Evolutionary conservation across 2,888 invertebrate species (phyloP).

Genomic region (Osedax fenrisi): DNA sequence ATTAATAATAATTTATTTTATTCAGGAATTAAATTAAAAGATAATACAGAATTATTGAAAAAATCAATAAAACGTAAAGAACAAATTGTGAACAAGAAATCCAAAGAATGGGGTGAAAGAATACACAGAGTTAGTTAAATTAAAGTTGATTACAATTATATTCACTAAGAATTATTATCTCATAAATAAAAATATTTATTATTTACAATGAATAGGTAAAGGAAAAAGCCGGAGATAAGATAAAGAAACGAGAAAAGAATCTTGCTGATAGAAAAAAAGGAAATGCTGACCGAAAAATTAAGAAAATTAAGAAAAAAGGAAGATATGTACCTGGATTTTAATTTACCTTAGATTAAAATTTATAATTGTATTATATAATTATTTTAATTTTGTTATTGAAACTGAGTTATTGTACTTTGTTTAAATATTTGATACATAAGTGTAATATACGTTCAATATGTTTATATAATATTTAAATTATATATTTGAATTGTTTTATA

Average conservation of each 20-base stretch:
- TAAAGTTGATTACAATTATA: neutral
- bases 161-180: neutral
- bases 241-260: neutral
- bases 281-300: neutral
- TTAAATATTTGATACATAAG: too few relatives aligned
- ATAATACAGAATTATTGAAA: neutral
- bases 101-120: neutral
- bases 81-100: neutral
- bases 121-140: neutral
- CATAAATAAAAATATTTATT: neutral
- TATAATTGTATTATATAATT: too few relatives aligned
- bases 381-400: too few relatives aligned
- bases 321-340: neutral
- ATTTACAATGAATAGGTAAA: neutral
- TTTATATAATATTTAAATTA: too few relatives aligned
- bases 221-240: neutral
- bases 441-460: too few relatives aligned
- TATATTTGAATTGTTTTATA: too few relatives aligned
- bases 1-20: neutral
- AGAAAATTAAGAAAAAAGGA: neutral
- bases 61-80: neutral
- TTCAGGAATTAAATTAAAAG: neutral
- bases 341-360: too few relatives aligned
- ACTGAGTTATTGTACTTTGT: too few relatives aligned
- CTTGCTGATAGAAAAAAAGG: neutral